Evolutionary conservation across 2,797 vertebrate species (phyloP).

Genomic region (Enteromius afrohamiltoni): DNA sequence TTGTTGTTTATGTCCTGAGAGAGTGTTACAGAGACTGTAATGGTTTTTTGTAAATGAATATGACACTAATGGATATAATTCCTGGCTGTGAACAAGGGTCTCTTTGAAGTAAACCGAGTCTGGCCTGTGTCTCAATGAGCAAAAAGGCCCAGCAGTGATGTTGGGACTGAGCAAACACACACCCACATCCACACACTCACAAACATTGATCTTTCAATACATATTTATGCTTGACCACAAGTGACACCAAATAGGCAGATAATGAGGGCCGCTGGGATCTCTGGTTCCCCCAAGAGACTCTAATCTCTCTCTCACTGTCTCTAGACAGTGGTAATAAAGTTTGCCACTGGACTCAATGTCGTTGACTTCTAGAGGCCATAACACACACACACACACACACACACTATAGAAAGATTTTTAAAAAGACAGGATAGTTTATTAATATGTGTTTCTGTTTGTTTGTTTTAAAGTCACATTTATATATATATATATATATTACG

Average conservation of each 20-base stretch:
- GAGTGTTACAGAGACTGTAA: conserved; percentile 23
- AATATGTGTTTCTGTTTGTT: not conserved
- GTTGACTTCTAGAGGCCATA: conserved; percentile 12
- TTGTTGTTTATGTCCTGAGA: conserved; percentile 21
- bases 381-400: not conserved
- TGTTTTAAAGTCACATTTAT: not conserved
- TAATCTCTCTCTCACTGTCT: conserved; percentile 38
- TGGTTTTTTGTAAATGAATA: conserved; percentile 34
- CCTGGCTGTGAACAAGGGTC: conserved; percentile 17
- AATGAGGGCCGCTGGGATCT: conserved; percentile 56
- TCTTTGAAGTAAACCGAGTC: conserved; percentile 49
- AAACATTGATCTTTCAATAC: conserved; percentile 45
- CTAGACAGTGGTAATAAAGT: conserved; percentile 15
- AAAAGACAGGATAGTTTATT: not conserved
- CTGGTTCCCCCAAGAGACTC: conserved; percentile 46
- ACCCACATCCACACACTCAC: conserved; percentile 23
- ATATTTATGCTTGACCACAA: conserved; percentile 60
- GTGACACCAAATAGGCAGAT: conserved; percentile 50
- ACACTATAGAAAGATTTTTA: not conserved
- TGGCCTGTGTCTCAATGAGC: conserved; percentile 31
- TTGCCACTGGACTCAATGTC: conserved; percentile 15
- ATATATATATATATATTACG: not conserved
- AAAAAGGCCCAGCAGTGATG: conserved; percentile 37
- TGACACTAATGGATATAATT: conserved; percentile 43
- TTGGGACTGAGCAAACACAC: conserved; percentile 28